Conservation (phyloP, 2,113 vertebrate species). For the Solea solea region DNA sequence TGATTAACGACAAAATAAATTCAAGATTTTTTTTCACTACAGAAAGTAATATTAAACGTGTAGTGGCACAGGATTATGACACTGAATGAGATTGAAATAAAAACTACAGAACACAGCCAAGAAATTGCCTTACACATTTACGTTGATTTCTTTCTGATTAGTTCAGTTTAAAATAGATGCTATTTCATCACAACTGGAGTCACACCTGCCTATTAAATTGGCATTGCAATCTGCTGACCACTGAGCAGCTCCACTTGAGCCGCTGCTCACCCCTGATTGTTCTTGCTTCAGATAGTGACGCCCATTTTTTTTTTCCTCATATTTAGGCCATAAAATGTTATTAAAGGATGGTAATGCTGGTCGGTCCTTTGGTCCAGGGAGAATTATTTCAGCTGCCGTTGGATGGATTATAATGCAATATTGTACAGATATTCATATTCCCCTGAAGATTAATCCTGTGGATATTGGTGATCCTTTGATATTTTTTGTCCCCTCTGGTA, state of each 20-base stretch:
- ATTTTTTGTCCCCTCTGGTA: too few species aligned
- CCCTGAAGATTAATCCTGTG: too few species aligned
- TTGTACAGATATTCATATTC: too few species aligned
- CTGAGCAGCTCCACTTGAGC: slow-evolving; percentile 2
- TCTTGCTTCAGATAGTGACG: not conserved
- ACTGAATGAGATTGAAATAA: too few species aligned
- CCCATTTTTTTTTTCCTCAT: slow-evolving; percentile 3
- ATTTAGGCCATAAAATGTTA: not conserved
- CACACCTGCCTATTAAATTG: slow-evolving; percentile 1
- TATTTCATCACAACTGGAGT: not conserved
- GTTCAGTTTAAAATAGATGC: not conserved
- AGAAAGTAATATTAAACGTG: too few species aligned
- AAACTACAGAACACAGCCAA: too few species aligned
- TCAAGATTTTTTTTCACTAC: too few species aligned
- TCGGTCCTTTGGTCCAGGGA: not conserved
- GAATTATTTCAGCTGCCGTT: not conserved
- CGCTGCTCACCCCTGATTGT: not conserved
- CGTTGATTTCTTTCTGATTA: too few species aligned
- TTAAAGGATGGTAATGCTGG: not conserved
- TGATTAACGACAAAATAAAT: too few species aligned
- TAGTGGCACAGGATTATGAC: too few species aligned
- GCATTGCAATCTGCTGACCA: not conserved
- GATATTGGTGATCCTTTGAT: too few species aligned
- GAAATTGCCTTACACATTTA: too few species aligned
- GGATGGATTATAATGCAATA: not conserved